A percentile compares a stretch with the other conserved stretches of the same genome.
These are phyloP conservation scores for Drosophila littoralis DNA, from an alignment of 1,140 invertebrate genomes.

Conservation along the genomic window DNA sequence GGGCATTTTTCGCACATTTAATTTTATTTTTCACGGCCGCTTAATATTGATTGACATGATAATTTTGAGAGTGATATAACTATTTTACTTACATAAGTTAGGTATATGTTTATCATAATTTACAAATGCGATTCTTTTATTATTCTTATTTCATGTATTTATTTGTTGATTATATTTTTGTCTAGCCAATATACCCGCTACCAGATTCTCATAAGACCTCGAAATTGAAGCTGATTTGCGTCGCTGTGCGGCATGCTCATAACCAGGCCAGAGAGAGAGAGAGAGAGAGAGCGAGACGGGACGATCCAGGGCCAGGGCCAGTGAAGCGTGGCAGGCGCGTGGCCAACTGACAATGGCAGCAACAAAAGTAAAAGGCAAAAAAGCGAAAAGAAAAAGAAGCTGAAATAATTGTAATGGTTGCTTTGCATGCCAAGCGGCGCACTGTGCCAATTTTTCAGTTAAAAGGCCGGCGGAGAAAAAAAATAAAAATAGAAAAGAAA, in stretches of 20 bases:
- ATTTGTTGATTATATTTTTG: neutral
- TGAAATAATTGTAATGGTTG: constrained; percentile 63
- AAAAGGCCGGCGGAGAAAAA: constrained; percentile 53
- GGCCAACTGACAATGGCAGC: constrained; percentile 78
- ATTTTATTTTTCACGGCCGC: no score
- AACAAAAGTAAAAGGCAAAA: constrained; percentile 45
- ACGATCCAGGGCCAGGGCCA: constrained; percentile 26
- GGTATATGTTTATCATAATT: no score
- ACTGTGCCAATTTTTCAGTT: constrained; percentile 80
- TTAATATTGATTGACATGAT: no score
- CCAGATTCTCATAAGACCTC: neutral
- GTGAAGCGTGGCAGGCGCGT: constrained; percentile 71
- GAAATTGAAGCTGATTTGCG: constrained; percentile 64
- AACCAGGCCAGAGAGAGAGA: constrained; percentile 45
- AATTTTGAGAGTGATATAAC: no score
- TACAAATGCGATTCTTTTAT: no score
- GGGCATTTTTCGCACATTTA: no score
- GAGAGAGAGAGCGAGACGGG: neutral
- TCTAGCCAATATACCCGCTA: constrained; percentile 4
- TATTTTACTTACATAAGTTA: no score
- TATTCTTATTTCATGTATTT: no score
- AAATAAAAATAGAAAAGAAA: constrained; percentile 11
- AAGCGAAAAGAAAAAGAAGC: constrained; percentile 33
- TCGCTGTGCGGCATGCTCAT: constrained; percentile 49
- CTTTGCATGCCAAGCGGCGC: constrained; percentile 75